phyloP scores from a whole-genome alignment of 2,113 vertebrate genomes.

The Syngnathus typhle region DNA sequence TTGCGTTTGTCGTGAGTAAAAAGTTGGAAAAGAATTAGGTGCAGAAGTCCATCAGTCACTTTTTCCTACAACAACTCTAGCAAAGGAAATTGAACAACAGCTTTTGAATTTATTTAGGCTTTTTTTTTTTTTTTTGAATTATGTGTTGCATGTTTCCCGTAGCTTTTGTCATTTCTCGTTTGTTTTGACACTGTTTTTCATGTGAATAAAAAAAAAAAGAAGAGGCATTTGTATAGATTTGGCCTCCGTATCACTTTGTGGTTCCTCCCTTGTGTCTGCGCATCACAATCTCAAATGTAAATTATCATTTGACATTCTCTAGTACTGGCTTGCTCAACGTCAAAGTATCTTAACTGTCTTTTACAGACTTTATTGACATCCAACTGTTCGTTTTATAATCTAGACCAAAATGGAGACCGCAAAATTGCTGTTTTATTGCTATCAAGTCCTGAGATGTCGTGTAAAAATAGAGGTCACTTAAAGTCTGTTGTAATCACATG shows the following conservation, averaged over 20 bases:
- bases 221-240: constrained; percentile 64
- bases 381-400: not conserved
- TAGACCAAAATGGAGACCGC: not conserved
- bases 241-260: not conserved
- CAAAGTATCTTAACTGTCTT: not conserved
- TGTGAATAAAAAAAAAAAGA: constrained; percentile 70
- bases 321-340: not conserved
- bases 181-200: constrained; percentile 57
- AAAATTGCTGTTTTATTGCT: not conserved
- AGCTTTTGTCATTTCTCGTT: constrained; percentile 49
- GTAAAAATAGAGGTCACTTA: constrained; percentile 2
- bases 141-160: constrained; percentile 60
- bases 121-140: constrained; percentile 32
- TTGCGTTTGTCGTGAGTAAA: constrained; percentile 20
- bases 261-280: too few species aligned
- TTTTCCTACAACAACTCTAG: constrained; percentile 16
- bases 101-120: constrained; percentile 19
- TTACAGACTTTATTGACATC: not conserved
- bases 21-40: not conserved
- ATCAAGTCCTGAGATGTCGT: not conserved
- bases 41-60: constrained; percentile 8
- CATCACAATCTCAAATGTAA: not conserved
- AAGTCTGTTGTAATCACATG: not conserved
- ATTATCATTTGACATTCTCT: not conserved
- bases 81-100: constrained; percentile 20